These are phyloP conservation scores for Etia nguti DNA, from an alignment of 2,113 vertebrate genomes.

Conservation along the genomic window DNA sequence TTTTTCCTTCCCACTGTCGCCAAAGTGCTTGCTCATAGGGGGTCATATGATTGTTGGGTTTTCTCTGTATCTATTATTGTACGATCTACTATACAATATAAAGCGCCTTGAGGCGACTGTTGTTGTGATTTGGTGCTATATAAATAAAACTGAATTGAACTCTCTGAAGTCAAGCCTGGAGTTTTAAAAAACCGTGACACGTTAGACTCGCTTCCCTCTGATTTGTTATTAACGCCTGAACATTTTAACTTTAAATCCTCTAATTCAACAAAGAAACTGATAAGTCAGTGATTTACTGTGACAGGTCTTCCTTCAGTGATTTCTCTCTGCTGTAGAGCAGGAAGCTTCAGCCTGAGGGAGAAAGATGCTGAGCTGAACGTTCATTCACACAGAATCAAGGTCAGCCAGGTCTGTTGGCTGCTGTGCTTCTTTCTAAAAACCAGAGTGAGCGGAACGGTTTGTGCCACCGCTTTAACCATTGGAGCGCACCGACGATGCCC, in stretches of 20 bases:
- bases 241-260: background rate
- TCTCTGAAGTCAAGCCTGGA: background rate
- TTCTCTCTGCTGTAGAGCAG: background rate
- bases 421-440: too few species aligned
- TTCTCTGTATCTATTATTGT: background rate
- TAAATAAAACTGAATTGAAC: background rate
- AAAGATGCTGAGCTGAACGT: too few species aligned
- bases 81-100: background rate
- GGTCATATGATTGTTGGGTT: fast-evolving
- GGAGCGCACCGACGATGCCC: too few species aligned
- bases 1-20: background rate
- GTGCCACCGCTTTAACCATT: too few species aligned
- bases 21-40: background rate
- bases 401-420: too few species aligned
- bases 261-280: background rate
- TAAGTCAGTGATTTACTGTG: background rate
- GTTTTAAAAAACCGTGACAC: background rate
- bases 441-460: too few species aligned
- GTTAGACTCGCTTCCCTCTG: background rate
- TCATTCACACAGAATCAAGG: too few species aligned
- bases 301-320: background rate
- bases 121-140: too few species aligned
- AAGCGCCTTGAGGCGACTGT: background rate
- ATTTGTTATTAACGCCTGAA: background rate
- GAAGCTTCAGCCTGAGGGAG: background rate